Conservation (phyloP, 2,797 vertebrate species). For the Anguilla megastoma region DNA sequence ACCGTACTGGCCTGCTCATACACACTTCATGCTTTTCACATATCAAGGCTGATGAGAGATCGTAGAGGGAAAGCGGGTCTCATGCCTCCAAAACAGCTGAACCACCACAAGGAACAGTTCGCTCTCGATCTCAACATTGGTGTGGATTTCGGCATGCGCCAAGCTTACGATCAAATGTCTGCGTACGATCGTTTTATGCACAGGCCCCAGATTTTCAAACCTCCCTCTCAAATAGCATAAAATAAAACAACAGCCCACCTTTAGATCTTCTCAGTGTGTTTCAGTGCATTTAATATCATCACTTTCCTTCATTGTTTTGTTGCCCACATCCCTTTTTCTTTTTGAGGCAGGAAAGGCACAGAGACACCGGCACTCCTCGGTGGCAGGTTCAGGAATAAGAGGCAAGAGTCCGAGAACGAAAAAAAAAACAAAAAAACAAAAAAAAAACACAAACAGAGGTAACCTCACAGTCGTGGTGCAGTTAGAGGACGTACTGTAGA, state of each 20-base stretch:
- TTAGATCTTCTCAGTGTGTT: background rate
- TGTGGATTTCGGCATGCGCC: no score
- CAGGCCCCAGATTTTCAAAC: background rate
- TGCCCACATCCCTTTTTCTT: background rate
- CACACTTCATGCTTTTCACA: no score
- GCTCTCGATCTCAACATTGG: no score
- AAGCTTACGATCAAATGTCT: no score
- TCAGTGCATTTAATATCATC: background rate
- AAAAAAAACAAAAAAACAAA: conserved; percentile 42
- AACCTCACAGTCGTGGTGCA: conserved; percentile 68
- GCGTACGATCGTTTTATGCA: no score
- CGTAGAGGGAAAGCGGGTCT: no score
- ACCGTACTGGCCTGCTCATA: no score
- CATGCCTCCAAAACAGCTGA: no score
- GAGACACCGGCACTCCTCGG: no score
- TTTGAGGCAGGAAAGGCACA: background rate
- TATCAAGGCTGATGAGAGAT: no score
- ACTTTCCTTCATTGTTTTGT: background rate
- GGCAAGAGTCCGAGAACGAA: background rate
- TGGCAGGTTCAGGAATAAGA: background rate
- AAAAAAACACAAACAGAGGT: conserved; percentile 64
- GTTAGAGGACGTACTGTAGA: conserved; percentile 66
- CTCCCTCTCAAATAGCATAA: background rate
- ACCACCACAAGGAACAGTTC: no score
- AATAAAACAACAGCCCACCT: background rate